A percentile compares a stretch with the other conserved stretches of the same genome.
phyloP scores from a whole-genome alignment of 2,797 vertebrate genomes.

The Lophius americanus region DNA sequence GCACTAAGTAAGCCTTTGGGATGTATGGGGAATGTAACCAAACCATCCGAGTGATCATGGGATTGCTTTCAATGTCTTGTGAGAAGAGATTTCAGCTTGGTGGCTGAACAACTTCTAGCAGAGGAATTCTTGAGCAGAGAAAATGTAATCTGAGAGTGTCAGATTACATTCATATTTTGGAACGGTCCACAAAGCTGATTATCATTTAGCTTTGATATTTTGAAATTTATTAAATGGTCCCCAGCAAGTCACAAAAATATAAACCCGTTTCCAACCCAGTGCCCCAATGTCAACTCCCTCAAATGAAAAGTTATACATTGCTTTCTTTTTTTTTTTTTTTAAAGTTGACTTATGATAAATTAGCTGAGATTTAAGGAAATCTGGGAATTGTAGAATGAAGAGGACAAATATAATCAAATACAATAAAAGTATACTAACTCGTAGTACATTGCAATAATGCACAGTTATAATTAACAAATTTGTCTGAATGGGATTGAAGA shows the following conservation, averaged over 20 bases:
- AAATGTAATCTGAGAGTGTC: conserved; percentile 15
- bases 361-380: background rate
- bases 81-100: conserved; percentile 52
- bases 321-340: background rate
- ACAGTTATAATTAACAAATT: background rate
- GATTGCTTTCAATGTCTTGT: conserved; percentile 54
- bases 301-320: background rate
- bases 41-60: conserved; percentile 24
- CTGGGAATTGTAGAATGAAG: background rate
- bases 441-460: background rate
- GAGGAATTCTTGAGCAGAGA: conserved; percentile 31
- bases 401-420: background rate
- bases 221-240: background rate
- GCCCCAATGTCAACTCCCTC: background rate
- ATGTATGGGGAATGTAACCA: conserved; percentile 6
- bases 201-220: conserved; percentile 7
- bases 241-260: background rate
- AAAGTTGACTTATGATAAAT: background rate
- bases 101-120: conserved; percentile 19
- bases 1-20: background rate
- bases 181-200: conserved; percentile 15
- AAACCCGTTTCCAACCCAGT: background rate
- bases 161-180: conserved; percentile 32
- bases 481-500: background rate
- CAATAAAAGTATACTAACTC: background rate